These are phyloP conservation scores for Dasyurus viverrinus DNA, from an alignment of 2,113 vertebrate species.

Conservation along the genomic window DNA sequence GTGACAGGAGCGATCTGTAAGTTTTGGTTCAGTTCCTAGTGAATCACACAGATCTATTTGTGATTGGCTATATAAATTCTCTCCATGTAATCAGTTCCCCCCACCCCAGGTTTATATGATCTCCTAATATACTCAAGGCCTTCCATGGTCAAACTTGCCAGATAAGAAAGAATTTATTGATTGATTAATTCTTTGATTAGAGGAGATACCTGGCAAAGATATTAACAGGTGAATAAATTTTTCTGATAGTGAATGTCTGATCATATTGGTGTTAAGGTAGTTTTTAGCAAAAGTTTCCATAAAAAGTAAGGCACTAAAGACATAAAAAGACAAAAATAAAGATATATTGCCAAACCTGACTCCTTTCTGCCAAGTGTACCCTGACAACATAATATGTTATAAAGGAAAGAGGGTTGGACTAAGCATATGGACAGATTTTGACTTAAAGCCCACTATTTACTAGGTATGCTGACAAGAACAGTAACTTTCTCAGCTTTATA, in stretches of 20 bases:
- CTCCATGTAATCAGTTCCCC: background rate
- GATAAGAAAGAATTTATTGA: background rate
- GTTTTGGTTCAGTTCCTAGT: background rate
- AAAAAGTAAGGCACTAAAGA: background rate
- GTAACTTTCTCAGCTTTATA: background rate
- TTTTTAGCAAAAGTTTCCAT: background rate
- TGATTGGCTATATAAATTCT: conserved; percentile 15
- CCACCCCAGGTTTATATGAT: conserved; percentile 34
- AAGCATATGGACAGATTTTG: background rate
- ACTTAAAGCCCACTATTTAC: background rate
- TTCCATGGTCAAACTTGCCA: background rate
- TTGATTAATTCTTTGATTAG: background rate
- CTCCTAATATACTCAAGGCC: conserved; percentile 24
- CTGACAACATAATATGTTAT: background rate
- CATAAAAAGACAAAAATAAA: background rate
- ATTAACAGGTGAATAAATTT: conserved; percentile 27
- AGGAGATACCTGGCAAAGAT: conserved; percentile 30
- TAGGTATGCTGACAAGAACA: background rate
- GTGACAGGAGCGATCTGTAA: background rate
- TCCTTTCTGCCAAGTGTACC: background rate
- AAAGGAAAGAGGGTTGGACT: background rate
- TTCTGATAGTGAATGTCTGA: conserved; percentile 3
- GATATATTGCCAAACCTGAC: background rate
- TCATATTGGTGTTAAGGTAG: background rate
- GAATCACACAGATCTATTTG: background rate